Base-by-base conservation (phyloP, 2,888 invertebrate species). In the Dichetophora obliterata region DNA sequence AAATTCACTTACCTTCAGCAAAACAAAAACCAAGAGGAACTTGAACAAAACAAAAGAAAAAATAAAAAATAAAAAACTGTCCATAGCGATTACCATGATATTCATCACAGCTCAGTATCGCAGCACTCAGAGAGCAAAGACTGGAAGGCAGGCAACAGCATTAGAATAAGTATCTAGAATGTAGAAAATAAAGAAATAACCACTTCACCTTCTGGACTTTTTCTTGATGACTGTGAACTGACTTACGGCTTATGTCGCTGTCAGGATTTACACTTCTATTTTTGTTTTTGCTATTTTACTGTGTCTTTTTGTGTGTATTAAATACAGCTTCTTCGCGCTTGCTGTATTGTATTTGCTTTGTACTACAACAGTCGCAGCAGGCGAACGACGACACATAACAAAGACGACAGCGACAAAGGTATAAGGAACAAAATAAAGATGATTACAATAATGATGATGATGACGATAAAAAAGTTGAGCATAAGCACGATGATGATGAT, bases 181-280 rank as follows among this genome's bases (percentile, higher is more conserved):
- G n/a, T 9, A 59, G 24, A 19, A 19, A 27, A 54, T 1, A 5
- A 24, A 19, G 24, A 59, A 24, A 59, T 59, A 22, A 24, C 63
- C 63, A 63, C 63, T 63, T 63, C 63, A 63, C 63, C 63, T 63
- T 63, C 63, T 63, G 63, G 63, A 63, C 63, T 31, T 27, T 27
- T n/a, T 27, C 27, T 63, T 14, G 63, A 27, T 63, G 63, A 63
- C 63, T 63, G 11, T 31, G 24, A 27, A 31, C 63, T 63, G 63
- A 31, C 31, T 27, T 31, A n/a, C 31, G 63, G 27, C 63, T 43
- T 43, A 43, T 43, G 27, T 31, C 34, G 27, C 43, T 43, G 24
- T 59, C 57, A 22, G 11, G 24, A 22, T 24, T 27, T 59, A 24
- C 57, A 19, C 24, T 59, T 22, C 24, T 27, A 24, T 5, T 14